Base-by-base conservation (phyloP, 2,113 vertebrate species). In the Asarcornis scutulata region DNA sequence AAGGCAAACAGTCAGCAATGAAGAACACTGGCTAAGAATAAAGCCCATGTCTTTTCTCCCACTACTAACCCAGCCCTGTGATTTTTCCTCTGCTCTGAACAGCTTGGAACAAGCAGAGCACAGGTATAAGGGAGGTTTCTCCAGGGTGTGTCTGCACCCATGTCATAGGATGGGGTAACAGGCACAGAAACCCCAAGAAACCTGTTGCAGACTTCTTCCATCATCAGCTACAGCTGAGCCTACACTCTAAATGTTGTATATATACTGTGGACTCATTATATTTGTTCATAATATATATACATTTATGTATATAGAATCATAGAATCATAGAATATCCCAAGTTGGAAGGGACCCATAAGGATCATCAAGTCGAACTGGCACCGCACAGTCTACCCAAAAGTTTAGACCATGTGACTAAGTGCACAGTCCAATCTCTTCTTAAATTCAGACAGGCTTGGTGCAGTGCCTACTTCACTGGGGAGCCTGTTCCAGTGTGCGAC, bases 1-100 rank as follows among this genome's bases (percentile, higher is more conserved):
- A 81, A 63, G 5, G 25, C 44, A 66, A 63, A 20, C 69, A 59
- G 27, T 22, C 71, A 80, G 20, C 23, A 69, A 55, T 58, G 48
- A 89, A 60, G 55, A 20, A 32, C 50, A 17, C 31, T 22, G n/a
- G 50, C 32, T 55, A 34, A 38, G 31, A 31, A n/a, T 40, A 32
- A 55, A 55, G 34, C 6, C 60, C 59, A 6, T 34, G 34, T 10
- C 44, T 88, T 36, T 80, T 83, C 22, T 84, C 23, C 31, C 27
- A 25, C 26, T 0, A 0, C 17, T 44, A 36, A 62, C 17, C 7
- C 63, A 53, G 4, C 8, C 48, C 22, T 27, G 14, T 8, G 25
- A 13, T 52, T 17, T 20, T 25, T 71, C 16, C 55, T 78, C 26
- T 83, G 31, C 60, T 87, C 26, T 55, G 27, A 36, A 75, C 36